Percentiles rank a stretch among this genome's conserved stretches.
phyloP scores from a whole-genome alignment of 2,797 vertebrate genomes.

The Catamblyrhynchus diadema region DNA sequence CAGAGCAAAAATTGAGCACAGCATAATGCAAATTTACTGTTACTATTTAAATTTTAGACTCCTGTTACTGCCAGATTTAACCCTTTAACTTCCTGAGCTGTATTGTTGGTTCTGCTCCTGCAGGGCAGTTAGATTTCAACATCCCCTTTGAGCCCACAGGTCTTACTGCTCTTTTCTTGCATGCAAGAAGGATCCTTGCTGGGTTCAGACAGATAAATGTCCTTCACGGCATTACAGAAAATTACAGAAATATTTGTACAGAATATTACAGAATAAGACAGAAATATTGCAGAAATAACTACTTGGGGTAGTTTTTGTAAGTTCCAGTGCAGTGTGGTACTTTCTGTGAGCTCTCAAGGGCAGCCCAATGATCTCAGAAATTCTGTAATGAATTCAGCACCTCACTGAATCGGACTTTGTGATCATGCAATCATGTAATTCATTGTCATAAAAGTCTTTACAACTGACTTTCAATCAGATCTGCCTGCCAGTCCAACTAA shows the following conservation, averaged over 20 bases:
- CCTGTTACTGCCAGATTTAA: background rate
- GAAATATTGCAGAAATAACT: background rate
- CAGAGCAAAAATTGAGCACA: background rate
- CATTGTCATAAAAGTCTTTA: background rate
- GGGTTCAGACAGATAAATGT: background rate
- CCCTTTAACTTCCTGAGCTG: background rate
- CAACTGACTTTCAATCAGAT: background rate
- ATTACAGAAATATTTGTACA: background rate
- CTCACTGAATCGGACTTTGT: background rate
- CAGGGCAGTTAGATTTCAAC: background rate
- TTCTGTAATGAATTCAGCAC: background rate
- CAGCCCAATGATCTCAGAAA: background rate
- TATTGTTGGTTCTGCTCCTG: background rate
- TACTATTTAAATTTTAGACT: background rate
- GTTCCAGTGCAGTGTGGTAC: background rate
- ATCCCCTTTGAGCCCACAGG: background rate
- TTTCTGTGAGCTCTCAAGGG: rapidly evolving
- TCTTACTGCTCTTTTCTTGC: background rate
- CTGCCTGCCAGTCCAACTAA: background rate
- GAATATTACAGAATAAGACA: background rate
- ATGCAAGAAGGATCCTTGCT: background rate
- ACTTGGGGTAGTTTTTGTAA: background rate
- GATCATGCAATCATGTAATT: background rate
- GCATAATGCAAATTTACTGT: background rate
- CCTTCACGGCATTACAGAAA: background rate